A percentile compares a stretch with the other conserved stretches of the same genome.
Evolutionary conservation across 2,113 vertebrate genomes (phyloP).

Genomic region (Catharus fuscescens): DNA sequence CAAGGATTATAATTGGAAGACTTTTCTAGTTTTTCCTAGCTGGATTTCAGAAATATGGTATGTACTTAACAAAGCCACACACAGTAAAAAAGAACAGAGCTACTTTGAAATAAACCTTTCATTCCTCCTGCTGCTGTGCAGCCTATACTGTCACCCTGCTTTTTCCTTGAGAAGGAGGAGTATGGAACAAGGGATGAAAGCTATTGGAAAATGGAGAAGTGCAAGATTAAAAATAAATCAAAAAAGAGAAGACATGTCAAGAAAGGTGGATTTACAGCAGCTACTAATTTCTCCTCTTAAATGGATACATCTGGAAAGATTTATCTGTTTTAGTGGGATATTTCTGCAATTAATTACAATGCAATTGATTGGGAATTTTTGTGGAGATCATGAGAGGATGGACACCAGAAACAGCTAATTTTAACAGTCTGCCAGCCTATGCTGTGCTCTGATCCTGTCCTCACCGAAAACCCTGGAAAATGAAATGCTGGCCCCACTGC

Average conservation of each 20-base stretch:
- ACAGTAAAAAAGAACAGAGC: constrained; percentile 26
- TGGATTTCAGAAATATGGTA: constrained; percentile 55
- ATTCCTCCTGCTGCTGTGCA: not conserved
- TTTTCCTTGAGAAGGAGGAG: not conserved
- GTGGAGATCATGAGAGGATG: not conserved
- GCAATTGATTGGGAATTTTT: not conserved
- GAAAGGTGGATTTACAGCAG: not conserved
- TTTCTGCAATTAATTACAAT: not conserved
- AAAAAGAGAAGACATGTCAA: not conserved
- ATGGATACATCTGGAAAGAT: not conserved
- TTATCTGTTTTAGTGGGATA: not conserved
- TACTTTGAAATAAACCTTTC: constrained; percentile 61
- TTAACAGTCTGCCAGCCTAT: not conserved
- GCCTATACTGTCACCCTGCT: not conserved
- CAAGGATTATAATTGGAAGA: constrained; percentile 73
- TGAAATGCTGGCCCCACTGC: not conserved
- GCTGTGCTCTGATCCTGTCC: not conserved
- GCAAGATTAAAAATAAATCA: constrained; percentile 50
- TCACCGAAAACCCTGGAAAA: not conserved
- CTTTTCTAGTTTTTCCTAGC: constrained; percentile 66
- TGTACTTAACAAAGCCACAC: constrained; percentile 60
- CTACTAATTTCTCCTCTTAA: not conserved
- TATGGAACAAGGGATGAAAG: not conserved
- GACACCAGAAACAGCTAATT: not conserved
- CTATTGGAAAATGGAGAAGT: not conserved